Evolutionary conservation across 2,113 vertebrate genomes (phyloP).

Genomic region (Gallinago media): DNA sequence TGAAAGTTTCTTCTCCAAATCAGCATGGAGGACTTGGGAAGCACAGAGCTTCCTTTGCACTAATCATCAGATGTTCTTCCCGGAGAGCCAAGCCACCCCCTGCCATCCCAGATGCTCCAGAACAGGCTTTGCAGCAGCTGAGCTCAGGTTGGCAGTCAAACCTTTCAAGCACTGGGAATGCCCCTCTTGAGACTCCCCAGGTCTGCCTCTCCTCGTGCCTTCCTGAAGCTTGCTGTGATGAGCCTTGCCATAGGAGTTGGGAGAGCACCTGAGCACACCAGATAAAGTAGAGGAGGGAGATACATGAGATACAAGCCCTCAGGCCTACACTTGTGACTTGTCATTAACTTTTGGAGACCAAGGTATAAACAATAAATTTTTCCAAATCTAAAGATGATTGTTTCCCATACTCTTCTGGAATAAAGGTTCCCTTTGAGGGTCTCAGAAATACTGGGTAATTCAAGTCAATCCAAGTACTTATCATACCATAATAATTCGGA

Average conservation of each 20-base stretch:
- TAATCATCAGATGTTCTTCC: not conserved
- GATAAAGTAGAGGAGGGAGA: not conserved
- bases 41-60: not conserved
- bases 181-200: not conserved
- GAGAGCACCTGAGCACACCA: not conserved
- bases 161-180: accelerated
- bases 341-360: not conserved
- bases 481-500: not conserved
- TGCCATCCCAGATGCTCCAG: not conserved
- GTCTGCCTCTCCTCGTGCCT: not conserved
- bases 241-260: not conserved
- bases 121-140: accelerated
- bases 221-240: not conserved
- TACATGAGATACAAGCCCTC: not conserved
- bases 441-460: not conserved
- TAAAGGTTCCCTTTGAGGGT: not conserved
- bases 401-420: not conserved
- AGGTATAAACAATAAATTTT: not conserved
- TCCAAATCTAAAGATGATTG: not conserved
- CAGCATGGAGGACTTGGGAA: not conserved
- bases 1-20: not conserved
- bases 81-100: not conserved
- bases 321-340: not conserved
- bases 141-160: not conserved
- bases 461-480: not conserved